Evolutionary conservation across 2,888 invertebrate genomes (phyloP).

Genomic region (Venustoraphidia nigricollis): DNA sequence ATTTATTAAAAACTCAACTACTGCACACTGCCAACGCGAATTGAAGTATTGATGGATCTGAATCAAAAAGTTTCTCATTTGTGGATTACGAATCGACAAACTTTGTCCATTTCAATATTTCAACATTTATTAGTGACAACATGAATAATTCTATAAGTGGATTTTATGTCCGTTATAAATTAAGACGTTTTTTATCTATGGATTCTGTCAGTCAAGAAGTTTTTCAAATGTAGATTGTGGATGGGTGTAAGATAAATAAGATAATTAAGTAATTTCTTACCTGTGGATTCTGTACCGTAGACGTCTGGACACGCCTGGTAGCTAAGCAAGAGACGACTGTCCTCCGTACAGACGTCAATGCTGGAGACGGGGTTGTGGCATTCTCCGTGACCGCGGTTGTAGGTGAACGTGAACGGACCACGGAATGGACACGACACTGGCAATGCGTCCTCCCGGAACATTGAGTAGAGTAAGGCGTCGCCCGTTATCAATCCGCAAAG

Average conservation of each 20-base stretch:
- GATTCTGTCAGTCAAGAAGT: background rate
- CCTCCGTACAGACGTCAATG: slow-evolving; percentile 88
- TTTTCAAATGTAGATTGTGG: no score
- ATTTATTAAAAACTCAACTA: no score
- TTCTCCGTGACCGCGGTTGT: slow-evolving; percentile 81
- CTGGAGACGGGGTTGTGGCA: slow-evolving; percentile 81
- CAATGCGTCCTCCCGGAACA: slow-evolving; percentile 76
- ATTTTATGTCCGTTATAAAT: no score
- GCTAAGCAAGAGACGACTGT: slow-evolving; percentile 73
- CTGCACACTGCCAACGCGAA: no score
- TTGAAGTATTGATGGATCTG: no score
- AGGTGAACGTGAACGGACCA: slow-evolving; percentile 85
- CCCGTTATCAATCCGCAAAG: slow-evolving; percentile 79
- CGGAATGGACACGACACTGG: slow-evolving; percentile 80
- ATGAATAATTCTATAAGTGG: no score
- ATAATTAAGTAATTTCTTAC: slow-evolving; percentile 32
- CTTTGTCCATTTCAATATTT: no score
- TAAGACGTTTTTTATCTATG: background rate
- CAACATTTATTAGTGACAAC: no score
- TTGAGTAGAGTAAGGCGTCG: slow-evolving; percentile 74
- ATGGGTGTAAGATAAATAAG: background rate
- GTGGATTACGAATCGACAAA: no score
- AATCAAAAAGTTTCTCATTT: no score
- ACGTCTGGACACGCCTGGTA: slow-evolving; percentile 92
- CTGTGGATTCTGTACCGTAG: slow-evolving; percentile 77